Percentiles rank a stretch among this genome's conserved stretches.
phyloP scores from a whole-genome alignment of 2,113 vertebrate genomes.

The Corythoichthys intestinalis region DNA sequence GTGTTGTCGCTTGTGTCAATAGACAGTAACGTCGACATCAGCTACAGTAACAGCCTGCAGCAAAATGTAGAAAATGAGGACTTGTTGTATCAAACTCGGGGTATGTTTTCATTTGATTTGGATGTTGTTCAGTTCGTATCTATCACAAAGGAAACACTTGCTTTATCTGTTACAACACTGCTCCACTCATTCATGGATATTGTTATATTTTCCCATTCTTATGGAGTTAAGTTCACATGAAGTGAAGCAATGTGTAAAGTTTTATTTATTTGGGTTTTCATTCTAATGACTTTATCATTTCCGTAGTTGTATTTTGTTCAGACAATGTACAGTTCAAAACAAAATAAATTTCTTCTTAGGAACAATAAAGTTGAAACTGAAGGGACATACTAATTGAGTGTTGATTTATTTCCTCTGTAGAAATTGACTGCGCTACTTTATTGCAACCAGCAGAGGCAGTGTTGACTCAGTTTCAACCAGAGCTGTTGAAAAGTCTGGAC shows the following conservation, averaged over 20 bases:
- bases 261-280: neutral
- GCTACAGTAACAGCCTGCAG: conserved; percentile 36
- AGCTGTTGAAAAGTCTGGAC: neutral
- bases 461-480: neutral
- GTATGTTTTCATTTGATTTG: conserved; percentile 45
- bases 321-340: neutral
- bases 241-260: neutral
- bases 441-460: neutral
- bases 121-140: conserved; percentile 32
- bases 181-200: conserved; percentile 18
- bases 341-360: no score
- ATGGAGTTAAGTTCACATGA: neutral
- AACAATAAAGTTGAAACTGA: neutral
- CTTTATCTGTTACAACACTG: conserved; percentile 9
- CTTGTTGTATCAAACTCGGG: conserved; percentile 42
- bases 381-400: neutral
- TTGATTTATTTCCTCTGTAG: neutral
- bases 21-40: conserved; percentile 31
- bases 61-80: conserved; percentile 28
- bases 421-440: neutral
- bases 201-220: neutral
- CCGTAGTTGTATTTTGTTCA: neutral
- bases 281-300: neutral
- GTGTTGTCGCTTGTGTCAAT: conserved; percentile 27
- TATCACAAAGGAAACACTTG: conserved; percentile 28